Conservation (phyloP, 2,797 vertebrate genomes). For the Zenarchopterus dispar region DNA sequence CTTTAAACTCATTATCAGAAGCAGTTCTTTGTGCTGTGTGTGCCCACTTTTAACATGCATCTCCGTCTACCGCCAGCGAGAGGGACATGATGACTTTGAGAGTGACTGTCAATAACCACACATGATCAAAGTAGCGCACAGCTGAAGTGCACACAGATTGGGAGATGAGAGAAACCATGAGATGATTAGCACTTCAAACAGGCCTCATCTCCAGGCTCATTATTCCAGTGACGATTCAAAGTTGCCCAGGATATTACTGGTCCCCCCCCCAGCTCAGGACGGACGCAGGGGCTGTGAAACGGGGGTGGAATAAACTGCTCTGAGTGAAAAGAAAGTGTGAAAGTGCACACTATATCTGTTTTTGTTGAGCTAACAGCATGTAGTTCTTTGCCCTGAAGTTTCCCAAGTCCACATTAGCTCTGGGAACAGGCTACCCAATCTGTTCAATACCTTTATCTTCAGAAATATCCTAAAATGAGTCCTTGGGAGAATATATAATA, state of each 20-base stretch:
- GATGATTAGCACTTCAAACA: slow-evolving; percentile 65
- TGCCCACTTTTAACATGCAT: slow-evolving; percentile 14
- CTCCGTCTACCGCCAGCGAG: slow-evolving; percentile 26
- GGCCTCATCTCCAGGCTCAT: slow-evolving; percentile 16
- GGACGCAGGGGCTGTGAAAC: slow-evolving; percentile 1
- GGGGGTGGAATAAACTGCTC: neutral
- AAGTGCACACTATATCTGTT: neutral
- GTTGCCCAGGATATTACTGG: neutral
- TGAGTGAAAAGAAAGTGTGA: neutral
- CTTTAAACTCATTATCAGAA: slow-evolving; percentile 10
- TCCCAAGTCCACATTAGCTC: too few species aligned
- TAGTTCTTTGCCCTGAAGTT: too few species aligned
- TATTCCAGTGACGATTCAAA: slow-evolving; percentile 14
- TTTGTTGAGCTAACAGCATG: too few species aligned
- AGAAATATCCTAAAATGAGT: too few species aligned
- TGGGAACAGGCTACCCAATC: too few species aligned
- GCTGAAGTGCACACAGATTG: slow-evolving; percentile 21
- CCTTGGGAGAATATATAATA: too few species aligned
- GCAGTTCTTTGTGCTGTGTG: neutral
- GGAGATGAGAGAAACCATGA: slow-evolving; percentile 26
- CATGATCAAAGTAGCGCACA: slow-evolving; percentile 43
- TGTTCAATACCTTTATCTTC: too few species aligned
- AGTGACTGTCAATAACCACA: slow-evolving; percentile 19
- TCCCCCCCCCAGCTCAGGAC: slow-evolving; percentile 2
- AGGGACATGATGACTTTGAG: slow-evolving; percentile 27